These are phyloP conservation scores for Grantiella picta DNA, from an alignment of 2,113 vertebrate genomes.

Conservation along the genomic window DNA sequence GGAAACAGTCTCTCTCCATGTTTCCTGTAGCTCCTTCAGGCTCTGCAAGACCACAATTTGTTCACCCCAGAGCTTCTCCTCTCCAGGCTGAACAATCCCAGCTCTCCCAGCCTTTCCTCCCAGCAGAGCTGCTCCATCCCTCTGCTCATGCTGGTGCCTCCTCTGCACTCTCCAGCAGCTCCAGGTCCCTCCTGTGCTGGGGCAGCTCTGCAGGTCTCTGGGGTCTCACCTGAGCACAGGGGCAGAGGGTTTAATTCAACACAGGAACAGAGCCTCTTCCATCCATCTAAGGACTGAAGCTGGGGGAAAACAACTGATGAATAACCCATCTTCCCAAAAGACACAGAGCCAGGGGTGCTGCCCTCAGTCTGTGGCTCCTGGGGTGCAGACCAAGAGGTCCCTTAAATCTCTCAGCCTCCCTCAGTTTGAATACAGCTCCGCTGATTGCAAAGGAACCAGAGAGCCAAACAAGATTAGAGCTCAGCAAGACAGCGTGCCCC, in stretches of 20 bases:
- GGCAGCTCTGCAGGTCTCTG: background rate
- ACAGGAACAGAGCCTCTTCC: background rate
- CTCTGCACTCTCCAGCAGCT: background rate
- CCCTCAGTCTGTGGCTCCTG: background rate
- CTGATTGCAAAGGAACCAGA: background rate
- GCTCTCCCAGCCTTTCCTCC: background rate
- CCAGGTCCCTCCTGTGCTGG: background rate
- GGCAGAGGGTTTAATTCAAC: background rate
- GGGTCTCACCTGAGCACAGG: background rate
- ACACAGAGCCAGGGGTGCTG: background rate
- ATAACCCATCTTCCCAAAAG: background rate
- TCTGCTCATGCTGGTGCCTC: background rate
- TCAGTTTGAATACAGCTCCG: background rate
- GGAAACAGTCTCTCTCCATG: accelerated
- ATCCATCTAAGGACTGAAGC: background rate
- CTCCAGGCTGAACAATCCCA: background rate
- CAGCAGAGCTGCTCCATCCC: background rate
- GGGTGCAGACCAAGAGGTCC: background rate
- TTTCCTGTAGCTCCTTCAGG: accelerated
- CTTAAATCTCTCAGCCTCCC: background rate
- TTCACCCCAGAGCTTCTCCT: background rate
- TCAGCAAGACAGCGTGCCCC: background rate
- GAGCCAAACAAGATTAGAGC: background rate
- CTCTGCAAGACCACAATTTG: accelerated
- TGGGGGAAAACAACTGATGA: background rate